Percentiles rank a stretch among this genome's conserved stretches.
Evolutionary conservation across 2,888 invertebrate genomes (phyloP).

Genomic region (Holacanthella duospinosa): DNA sequence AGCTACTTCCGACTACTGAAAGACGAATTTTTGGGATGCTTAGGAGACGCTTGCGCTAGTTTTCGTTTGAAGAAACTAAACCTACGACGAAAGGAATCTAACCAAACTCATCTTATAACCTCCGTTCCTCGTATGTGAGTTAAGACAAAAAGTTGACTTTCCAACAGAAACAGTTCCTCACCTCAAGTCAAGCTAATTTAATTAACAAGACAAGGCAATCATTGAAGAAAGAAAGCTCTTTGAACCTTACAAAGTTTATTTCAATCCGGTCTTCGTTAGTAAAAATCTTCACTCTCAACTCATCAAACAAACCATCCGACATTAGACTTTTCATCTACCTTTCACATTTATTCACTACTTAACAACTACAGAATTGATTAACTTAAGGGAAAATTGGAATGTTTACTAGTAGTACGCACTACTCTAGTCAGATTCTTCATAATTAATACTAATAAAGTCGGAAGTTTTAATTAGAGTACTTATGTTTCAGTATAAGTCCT

Average conservation of each 20-base stretch:
- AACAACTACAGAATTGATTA: background rate
- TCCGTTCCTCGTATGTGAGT: background rate
- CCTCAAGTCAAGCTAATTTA: slow-evolving; percentile 2
- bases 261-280: background rate
- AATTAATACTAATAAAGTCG: too few relatives aligned
- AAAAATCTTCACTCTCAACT: background rate
- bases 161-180: background rate
- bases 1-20: background rate
- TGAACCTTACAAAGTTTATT: background rate
- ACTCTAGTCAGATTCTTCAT: too few relatives aligned
- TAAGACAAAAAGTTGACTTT: background rate
- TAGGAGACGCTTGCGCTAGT: slow-evolving; percentile 3
- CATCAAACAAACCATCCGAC: background rate
- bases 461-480: too few relatives aligned
- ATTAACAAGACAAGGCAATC: background rate
- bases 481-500: too few relatives aligned
- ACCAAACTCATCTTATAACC: background rate
- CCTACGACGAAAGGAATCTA: background rate
- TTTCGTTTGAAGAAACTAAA: too few relatives aligned
- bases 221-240: background rate
- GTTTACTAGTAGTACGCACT: too few relatives aligned
- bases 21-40: background rate
- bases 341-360: background rate
- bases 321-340: background rate
- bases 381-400: too few relatives aligned